Base-by-base conservation (phyloP, 2,888 invertebrate species). In the Plagodis dolabraria region DNA sequence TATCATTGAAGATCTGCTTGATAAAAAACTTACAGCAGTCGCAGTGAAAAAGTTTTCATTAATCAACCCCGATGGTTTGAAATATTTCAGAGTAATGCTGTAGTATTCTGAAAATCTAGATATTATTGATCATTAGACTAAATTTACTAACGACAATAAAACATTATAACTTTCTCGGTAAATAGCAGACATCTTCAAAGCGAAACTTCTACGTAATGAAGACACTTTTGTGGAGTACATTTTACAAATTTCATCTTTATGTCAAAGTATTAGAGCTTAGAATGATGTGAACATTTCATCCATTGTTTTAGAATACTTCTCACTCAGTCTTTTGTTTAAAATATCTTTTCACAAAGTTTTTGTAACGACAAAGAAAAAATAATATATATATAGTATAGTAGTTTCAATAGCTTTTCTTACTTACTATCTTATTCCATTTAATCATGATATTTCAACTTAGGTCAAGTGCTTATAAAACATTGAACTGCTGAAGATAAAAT, bases 121-220 rank as follows among this genome's bases (percentile, higher is more conserved):
- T 22, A 22, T 22, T 22, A 22, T 22, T 22, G 22, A 22, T 22
- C 22, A 22, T 22, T 22, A 22, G 22, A 22, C 22, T 22, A 22
- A 22, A 22, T 22, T 22, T 22, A 22, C 4, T 22, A 22, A 22
- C 22, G 22, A 22, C 22, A 2, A 22, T 22, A 22, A 22, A 22
- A 1, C 22, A 22, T 1, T 22, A 1, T 22, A 22, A 22, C 22
- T 22, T 22, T 22, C 22, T 22, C 4, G 22, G 22, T 22, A 22
- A 22, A 22, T 22, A 22, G 4, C 22, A 40, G 5, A 49, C n/a
- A n/a, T 6, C 47, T 57, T 33, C 22, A 44, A 62, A 52, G 33
- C 45, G 55, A 52, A 43, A 58, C 60, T 60, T 49, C 49, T 6
- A 12, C 49, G 10, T 60, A 57, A 51, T 51, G 47, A 51, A 47